A percentile compares a stretch with the other conserved stretches of the same genome.
These are phyloP conservation scores for Cyprinella venusta DNA, from an alignment of 2,797 vertebrate species.

Conservation along the genomic window DNA sequence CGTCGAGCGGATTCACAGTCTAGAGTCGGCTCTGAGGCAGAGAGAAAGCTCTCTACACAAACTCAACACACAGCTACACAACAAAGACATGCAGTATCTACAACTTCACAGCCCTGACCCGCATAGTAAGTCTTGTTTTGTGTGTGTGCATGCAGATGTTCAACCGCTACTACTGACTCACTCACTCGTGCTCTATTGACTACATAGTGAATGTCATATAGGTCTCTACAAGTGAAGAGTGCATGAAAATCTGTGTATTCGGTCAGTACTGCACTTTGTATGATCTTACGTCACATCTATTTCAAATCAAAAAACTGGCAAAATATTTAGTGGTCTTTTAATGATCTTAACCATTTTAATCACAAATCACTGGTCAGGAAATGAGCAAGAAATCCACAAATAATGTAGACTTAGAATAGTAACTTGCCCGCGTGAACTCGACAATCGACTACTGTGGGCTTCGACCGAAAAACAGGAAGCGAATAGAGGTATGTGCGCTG, in stretches of 20 bases:
- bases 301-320: background rate
- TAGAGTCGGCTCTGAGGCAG: slow-evolving; percentile 91
- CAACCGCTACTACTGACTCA: background rate
- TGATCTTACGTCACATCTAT: background rate
- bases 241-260: background rate
- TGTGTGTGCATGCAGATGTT: slow-evolving; percentile 21
- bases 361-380: background rate
- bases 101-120: slow-evolving; percentile 82
- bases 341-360: background rate
- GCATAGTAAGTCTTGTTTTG: slow-evolving; percentile 74
- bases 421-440: too few relatives aligned
- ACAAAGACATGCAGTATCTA: slow-evolving; percentile 90
- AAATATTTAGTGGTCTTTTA: background rate
- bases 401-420: background rate
- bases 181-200: background rate
- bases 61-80: slow-evolving; percentile 84
- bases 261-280: background rate
- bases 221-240: background rate
- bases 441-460: too few relatives aligned
- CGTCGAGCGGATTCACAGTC: slow-evolving; percentile 87
- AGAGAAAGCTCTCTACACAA: slow-evolving; percentile 86
- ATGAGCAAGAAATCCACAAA: background rate
- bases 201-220: background rate
- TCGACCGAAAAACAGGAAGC: too few relatives aligned
- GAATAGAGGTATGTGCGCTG: too few relatives aligned